Evolutionary conservation across 2,797 vertebrate species (phyloP), one percentile per base, ranked within the genome.

Genomic region (Phataginus tricuspis): DNA sequence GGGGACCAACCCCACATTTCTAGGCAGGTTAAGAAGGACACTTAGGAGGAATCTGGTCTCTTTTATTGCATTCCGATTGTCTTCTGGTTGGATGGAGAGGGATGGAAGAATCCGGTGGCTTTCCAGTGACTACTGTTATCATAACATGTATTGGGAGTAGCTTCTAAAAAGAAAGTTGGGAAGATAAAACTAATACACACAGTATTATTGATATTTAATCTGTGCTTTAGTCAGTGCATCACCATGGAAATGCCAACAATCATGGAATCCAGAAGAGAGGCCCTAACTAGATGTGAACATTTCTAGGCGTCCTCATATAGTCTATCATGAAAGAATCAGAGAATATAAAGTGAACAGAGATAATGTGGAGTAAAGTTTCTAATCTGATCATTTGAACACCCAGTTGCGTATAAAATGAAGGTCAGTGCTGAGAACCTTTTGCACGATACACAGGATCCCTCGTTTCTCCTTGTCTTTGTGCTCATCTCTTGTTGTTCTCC

Each of bases 141-240:
- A 93, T 77, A 64, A 53, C 34, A 27, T 12, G 2, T 37, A 51
- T 55, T 27, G 37, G 39, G 34, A 63, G 21, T 12, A 49, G n/a
- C 16, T 57, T 37, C 16, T 31, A 31, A 66, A 16, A 74, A 79
- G 9, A 92, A 80, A 39, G 16, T 5, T 27, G 25, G 5, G 49
- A 19, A 69, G 34, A 79, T 15, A 39, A 84, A 78, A 79, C 55
- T 86, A 86, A 39, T 53, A 37, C 7, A 37, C 23, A 2, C 19
- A 66, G 15, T 66, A 45, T 84, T 72, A 83, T 83, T 86, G 71
- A 71, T 59, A 84, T 71, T 86, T 86, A 91, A 90, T 66, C n/a
- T 90, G 45, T 63, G 23, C 11, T 86, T 75, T 53, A 45, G 18
- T 31, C 3, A 68, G 51, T 7, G 19, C 4, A 37, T 75, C 6